Conservation (phyloP, 1,140 invertebrate genomes). For the Heliconius nattereri region DNA sequence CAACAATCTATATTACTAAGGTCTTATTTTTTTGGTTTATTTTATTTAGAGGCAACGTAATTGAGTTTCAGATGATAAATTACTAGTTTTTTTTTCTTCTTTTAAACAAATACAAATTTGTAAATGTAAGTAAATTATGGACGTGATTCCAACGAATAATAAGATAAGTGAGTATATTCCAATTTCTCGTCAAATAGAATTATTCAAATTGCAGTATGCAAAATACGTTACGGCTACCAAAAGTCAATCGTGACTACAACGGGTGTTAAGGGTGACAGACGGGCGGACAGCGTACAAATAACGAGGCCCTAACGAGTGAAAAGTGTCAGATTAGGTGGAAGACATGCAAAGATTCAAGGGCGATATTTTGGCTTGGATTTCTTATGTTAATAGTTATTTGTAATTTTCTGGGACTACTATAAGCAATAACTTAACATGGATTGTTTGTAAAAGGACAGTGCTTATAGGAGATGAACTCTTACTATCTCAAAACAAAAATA, state of each 20-base stretch:
- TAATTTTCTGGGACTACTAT: neutral
- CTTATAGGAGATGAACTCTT: no score
- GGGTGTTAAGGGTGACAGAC: constrained; percentile 47
- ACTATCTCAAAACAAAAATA: no score
- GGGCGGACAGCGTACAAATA: constrained; percentile 69
- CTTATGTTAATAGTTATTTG: neutral
- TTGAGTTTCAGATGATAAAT: no score
- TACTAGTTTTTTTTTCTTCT: no score
- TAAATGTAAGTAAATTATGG: neutral
- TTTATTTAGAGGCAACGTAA: neutral
- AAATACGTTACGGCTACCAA: constrained; percentile 14
- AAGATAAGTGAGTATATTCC: neutral
- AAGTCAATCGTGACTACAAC: constrained; percentile 33
- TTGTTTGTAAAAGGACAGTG: no score
- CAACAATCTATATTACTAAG: no score
- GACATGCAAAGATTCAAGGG: constrained; percentile 43
- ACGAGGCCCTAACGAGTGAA: constrained; percentile 67
- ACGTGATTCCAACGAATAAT: neutral
- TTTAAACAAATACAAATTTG: no score
- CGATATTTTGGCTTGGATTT: constrained; percentile 28
- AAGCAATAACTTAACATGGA: neutral
- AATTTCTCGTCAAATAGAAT: constrained; percentile 13
- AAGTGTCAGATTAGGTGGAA: constrained; percentile 49
- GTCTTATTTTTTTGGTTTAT: neutral
- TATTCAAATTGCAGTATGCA: constrained; percentile 19